These are phyloP conservation scores for Adelges cooleyi DNA, from an alignment of 1,140 invertebrate species.

Conservation along the genomic window DNA sequence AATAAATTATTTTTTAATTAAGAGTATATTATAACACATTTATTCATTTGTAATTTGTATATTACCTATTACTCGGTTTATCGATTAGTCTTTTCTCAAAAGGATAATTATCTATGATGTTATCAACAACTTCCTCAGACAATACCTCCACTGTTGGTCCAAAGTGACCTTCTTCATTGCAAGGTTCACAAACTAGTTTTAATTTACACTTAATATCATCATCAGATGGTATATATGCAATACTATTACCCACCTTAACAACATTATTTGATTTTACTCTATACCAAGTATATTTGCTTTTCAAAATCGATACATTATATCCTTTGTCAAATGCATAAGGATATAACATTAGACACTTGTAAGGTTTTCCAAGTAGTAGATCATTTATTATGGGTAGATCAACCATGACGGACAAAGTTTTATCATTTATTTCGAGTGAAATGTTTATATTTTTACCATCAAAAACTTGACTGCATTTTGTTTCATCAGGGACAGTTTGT, in stretches of 20 bases:
- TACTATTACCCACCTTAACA: background rate
- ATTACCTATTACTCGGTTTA: background rate
- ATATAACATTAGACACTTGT: conserved; percentile 11
- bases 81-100: background rate
- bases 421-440: background rate
- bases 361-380: background rate
- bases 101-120: background rate
- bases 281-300: background rate
- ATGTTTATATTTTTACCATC: background rate
- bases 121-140: background rate
- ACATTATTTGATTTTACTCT: background rate
- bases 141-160: background rate
- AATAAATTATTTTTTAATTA: no score
- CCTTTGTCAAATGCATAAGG: background rate
- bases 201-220: background rate
- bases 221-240: background rate
- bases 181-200: conserved; percentile 10
- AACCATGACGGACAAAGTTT: background rate
- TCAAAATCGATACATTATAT: background rate
- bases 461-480: background rate
- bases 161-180: background rate
- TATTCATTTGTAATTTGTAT: no score
- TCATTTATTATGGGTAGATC: background rate
- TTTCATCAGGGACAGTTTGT: background rate
- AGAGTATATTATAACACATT: no score